These are phyloP conservation scores for Didymodactylos carnosus DNA, from an alignment of 2,888 invertebrate species.

Conservation along the genomic window DNA sequence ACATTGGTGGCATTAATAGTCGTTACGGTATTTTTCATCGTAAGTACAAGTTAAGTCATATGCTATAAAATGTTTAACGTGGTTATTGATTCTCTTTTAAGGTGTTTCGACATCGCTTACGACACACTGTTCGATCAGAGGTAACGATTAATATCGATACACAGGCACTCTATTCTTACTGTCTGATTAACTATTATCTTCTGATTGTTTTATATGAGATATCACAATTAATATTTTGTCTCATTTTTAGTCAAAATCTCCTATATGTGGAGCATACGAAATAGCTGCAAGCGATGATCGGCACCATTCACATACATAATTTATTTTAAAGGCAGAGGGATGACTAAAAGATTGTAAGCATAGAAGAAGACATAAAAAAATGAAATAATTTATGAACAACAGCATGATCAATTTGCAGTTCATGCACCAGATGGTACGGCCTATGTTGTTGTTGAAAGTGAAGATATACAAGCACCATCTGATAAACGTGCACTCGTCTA, in stretches of 20 bases:
- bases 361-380: no score
- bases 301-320: no score
- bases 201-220: neutral
- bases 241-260: neutral
- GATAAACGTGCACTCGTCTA: neutral
- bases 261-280: neutral
- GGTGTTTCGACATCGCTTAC: neutral
- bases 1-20: neutral
- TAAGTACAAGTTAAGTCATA: neutral
- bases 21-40: neutral
- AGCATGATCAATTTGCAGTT: no score
- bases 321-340: no score
- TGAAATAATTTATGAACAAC: no score
- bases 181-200: no score
- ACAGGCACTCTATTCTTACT: no score
- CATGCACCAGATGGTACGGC: neutral
- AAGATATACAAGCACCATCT: neutral
- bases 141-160: neutral
- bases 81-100: neutral
- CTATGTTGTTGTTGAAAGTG: neutral
- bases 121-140: neutral
- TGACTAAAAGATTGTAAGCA: no score
- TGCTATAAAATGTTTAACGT: neutral
- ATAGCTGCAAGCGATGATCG: neutral
- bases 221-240: neutral